Evolutionary conservation across 2,888 invertebrate genomes (phyloP), one percentile per base, ranked within the genome.

Genomic region (Xiphydria camelus): DNA sequence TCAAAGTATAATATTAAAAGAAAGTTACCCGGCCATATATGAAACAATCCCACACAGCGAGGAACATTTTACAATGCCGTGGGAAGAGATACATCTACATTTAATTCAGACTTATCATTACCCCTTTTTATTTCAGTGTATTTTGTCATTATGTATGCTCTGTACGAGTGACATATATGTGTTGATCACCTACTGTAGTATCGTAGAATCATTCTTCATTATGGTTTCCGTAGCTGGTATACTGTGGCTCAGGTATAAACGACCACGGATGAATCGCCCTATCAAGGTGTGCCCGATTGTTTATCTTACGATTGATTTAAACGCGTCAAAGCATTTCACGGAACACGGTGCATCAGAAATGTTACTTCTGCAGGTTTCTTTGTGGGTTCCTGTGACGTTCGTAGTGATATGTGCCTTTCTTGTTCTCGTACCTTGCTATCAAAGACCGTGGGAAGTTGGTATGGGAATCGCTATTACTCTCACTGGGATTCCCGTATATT

Each of bases 121-220:
- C 42, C 41, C 44, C 55, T 57, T 58, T 44, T 54, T 52, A 57
- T 79, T 81, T 50, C 77, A 93, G 93, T 90, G 91, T 77, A 68
- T 87, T 51, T 79, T 94, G 49, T 94, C 94, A 0, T 77, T 94
- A 47, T 70, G 91, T 41, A 94, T 94, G 90, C 76, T 95, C 61
- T 84, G 87, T 47, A 88, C 90, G 4, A 87, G 87, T 68, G 89
- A 94, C 76, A 84, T 95, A 39, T 89, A 89, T 63, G 83, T 88
- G 18, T 80, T 95, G 40, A 94, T 95, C 62, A 93, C 93, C 2
- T 95, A 94, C 73, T 88, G 91, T 65, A 91, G 90, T 43, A 91
- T 94, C 63, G 93, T 94, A 31, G 95, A 95, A 76, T 91, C 94
- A 17, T 87, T 92, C 73, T 95, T 95, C 77, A 92, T 94, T 35